Evolutionary conservation across 2,888 invertebrate species (phyloP), one percentile per base, ranked within the genome.

Genomic region (Stenichneumon culpator): DNA sequence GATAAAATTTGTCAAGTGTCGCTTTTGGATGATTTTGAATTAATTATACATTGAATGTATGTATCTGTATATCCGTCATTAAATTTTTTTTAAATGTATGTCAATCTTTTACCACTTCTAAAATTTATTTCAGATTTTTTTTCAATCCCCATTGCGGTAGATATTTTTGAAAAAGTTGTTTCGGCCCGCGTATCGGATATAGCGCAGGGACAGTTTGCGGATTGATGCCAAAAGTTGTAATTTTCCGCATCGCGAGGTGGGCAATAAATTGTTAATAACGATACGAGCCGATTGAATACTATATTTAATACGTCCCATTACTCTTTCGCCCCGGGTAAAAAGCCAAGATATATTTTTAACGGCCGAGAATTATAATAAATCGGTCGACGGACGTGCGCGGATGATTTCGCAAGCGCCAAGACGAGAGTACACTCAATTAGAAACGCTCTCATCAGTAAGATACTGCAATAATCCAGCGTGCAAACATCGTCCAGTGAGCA

Each of bases 401-500:
- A 57, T 54, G 57, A 81, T 74, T 77, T 72, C 70, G 54, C 28
- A 69, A 60, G 52, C 47, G 65, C 73, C 47, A 11, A 50, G 60
- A 60, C 67, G 1, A 52, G n/a, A 22, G 65, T 70, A 77, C 65
- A 75, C 65, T 77, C 57, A 82, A 82, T 82, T 82, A 82, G 16
- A 47, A 72, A 65, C 39, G 28, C 16, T 65, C 50, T 25, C 39
- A 77, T 67, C 44, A 54, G 70, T 54, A 54, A 72, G n/a, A 67
- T 11, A 54, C 22, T 22, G 60, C 70, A 52, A 70, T 77, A 77
- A 82, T 77, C 63, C 65, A 65, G 52, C 52, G 63, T 68, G 83
- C n/a, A 47, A 52, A 25, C 72, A 25, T 57, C 73, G 47, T 16
- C n/a, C 73, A 36, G 67, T 57, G 69, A 57, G 79, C 70, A 52